These are phyloP conservation scores for Heliocidaris tuberculata DNA, from an alignment of 35 echinoderm and acorn worm species.

Conservation along the genomic window DNA sequence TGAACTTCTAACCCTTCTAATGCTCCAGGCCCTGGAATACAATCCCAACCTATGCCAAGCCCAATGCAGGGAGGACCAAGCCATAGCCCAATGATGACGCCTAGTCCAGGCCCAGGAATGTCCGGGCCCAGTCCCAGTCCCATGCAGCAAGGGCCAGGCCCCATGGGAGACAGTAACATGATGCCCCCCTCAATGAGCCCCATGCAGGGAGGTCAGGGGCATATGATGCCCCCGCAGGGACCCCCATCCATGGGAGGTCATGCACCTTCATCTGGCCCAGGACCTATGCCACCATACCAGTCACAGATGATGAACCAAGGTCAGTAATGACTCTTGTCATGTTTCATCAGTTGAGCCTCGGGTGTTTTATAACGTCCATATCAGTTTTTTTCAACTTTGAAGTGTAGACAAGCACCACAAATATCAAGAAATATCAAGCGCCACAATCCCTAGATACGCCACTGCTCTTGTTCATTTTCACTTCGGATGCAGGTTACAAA, in stretches of 20 bases:
- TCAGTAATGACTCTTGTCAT: not conserved
- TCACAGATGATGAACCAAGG: conserved; percentile 48
- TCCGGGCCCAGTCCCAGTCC: conserved; percentile 65
- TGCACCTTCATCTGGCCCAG: conserved; percentile 16
- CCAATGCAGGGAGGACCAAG: conserved; percentile 60
- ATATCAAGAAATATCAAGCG: too few relatives aligned
- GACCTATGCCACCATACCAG: conserved; percentile 45
- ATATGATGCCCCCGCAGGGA: conserved; percentile 46
- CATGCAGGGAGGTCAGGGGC: conserved; percentile 49
- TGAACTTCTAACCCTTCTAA: not conserved
- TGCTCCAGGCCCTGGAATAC: conserved; percentile 26
- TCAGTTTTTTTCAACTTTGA: not conserved
- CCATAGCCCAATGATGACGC: conserved; percentile 54
- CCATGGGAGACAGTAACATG: conserved; percentile 50
- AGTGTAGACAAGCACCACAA: too few relatives aligned
- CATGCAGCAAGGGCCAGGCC: conserved; percentile 69
- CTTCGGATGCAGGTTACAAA: too few relatives aligned
- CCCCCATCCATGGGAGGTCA: conserved; percentile 37
- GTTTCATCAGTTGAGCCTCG: not conserved
- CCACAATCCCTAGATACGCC: too few relatives aligned
- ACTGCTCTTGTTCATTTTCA: too few relatives aligned
- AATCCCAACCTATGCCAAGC: conserved; percentile 49
- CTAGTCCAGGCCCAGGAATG: conserved; percentile 62
- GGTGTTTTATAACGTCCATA: not conserved
- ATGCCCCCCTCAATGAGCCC: conserved; percentile 45